Base-by-base conservation (phyloP, 2,113 vertebrate genomes). In the Pao palembangensis region DNA sequence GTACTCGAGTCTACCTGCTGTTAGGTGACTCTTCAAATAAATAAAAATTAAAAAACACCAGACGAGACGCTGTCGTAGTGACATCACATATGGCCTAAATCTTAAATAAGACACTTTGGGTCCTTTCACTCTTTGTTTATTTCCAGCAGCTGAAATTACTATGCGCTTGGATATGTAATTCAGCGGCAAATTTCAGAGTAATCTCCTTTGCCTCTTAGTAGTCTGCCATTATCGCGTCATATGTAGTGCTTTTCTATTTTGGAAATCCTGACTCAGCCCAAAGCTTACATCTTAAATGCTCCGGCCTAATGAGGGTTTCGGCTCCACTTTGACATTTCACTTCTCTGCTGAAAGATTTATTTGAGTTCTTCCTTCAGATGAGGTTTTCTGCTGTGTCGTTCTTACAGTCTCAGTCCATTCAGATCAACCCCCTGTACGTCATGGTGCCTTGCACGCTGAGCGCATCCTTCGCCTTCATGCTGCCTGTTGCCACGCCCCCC, bases 401-500 rank as follows among this genome's bases (percentile, higher is more conserved):
- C 66, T 72, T 82, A 23, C 90, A 99, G 96, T 91, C 94, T 55
- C 85, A 93, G 52, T 93, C 95, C 71, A 85, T 97, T n/a, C 87
- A 85, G 69, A 89, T 98, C 69, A 93, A 98, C 59, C 97, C 96
- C 0, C 76, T 98, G 51, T 98, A 96, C 20, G 71, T 98, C 81
- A 98, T 99, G 97, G 85, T 99, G 57, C 95, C 97, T 12, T 92
- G 92, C 54, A 96, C 95, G 2, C 90, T 99, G 67, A 96, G 96
- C 12, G 86, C 95, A 0, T 98, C 97, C 1, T 96, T 98, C 46
- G 96, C 96, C 67, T 99, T 98, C 90, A 98, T 98, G 95, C 74
- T 99, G 18, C 97, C 97, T 2, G 96, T 98, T 51, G 97, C 95
- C 38, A 98, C 96, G 0, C 95, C 97, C 0, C 95, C 95, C 6